phyloP scores from a whole-genome alignment of 2,797 vertebrate genomes.

The Brachymystax lenok region DNA sequence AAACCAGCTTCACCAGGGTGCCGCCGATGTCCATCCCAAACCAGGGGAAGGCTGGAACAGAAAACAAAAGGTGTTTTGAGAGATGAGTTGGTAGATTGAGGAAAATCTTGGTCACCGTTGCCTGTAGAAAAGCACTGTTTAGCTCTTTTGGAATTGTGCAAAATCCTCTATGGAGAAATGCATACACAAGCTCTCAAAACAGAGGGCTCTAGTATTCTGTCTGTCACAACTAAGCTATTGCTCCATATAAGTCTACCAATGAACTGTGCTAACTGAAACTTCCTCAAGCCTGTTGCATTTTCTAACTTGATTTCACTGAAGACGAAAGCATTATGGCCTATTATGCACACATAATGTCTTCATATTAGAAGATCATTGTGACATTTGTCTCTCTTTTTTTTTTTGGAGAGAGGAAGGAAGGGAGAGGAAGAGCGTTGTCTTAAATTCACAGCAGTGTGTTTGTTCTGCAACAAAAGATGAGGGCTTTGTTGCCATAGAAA shows the following conservation, averaged over 20 bases:
- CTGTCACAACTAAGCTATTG: neutral
- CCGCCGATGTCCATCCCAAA: slow-evolving; percentile 91
- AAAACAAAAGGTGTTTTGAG: slow-evolving; percentile 2
- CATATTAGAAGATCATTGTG: neutral
- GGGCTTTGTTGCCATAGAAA: slow-evolving; percentile 33
- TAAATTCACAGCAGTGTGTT: slow-evolving; percentile 3
- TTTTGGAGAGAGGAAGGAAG: neutral
- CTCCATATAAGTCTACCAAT: neutral
- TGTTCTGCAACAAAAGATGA: slow-evolving; percentile 17
- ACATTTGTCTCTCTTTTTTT: neutral
- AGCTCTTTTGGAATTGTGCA: neutral
- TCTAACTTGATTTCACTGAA: neutral
- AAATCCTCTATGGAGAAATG: neutral
- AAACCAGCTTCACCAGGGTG: slow-evolving; percentile 85
- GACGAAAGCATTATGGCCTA: neutral
- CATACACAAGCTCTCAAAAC: neutral
- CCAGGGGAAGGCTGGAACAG: slow-evolving; percentile 84
- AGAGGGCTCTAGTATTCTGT: neutral
- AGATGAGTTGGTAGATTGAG: neutral
- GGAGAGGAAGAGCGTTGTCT: neutral
- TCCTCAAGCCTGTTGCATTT: neutral
- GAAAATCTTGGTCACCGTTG: neutral
- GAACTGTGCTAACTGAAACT: neutral
- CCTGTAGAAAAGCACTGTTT: neutral
- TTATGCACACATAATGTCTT: slow-evolving; percentile 11